Conservation (phyloP, 2,888 invertebrate species). For the Teleogryllus oceanicus region DNA sequence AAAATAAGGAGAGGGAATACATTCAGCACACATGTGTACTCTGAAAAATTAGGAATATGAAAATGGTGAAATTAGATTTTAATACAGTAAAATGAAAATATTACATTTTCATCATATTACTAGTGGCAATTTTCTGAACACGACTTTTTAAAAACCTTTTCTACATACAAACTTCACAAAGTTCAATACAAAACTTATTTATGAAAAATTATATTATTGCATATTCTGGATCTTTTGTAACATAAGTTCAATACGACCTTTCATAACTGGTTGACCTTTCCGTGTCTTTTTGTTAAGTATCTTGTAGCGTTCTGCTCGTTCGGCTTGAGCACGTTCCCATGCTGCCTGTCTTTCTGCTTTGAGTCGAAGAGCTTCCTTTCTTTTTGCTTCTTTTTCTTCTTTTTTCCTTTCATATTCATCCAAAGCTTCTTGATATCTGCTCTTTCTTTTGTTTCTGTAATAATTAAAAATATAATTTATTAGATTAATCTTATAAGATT, state of each 20-base stretch:
- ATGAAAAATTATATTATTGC: background rate
- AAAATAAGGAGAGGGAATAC: no score
- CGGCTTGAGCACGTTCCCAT: slow-evolving; percentile 63
- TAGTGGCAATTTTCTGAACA: background rate
- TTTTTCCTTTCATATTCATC: slow-evolving; percentile 55
- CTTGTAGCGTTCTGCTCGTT: slow-evolving; percentile 66
- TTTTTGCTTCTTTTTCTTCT: slow-evolving; percentile 54
- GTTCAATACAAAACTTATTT: background rate
- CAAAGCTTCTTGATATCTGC: slow-evolving; percentile 55
- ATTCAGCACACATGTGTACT: no score
- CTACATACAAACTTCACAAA: background rate
- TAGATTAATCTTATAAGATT: background rate
- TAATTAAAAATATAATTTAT: background rate
- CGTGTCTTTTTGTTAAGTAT: slow-evolving; percentile 72
- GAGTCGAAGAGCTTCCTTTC: slow-evolving; percentile 51
- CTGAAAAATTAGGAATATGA: no score
- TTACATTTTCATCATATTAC: no score
- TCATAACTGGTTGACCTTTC: slow-evolving; percentile 84
- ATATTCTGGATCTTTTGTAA: slow-evolving; percentile 67
- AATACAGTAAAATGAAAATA: no score
- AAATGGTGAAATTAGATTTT: no score
- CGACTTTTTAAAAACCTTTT: background rate
- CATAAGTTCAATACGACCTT: slow-evolving; percentile 70
- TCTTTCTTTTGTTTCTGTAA: slow-evolving; percentile 40
- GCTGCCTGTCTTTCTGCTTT: slow-evolving; percentile 61